phyloP scores from a whole-genome alignment of 2,113 vertebrate species.

The Podocnemis expansa region DNA sequence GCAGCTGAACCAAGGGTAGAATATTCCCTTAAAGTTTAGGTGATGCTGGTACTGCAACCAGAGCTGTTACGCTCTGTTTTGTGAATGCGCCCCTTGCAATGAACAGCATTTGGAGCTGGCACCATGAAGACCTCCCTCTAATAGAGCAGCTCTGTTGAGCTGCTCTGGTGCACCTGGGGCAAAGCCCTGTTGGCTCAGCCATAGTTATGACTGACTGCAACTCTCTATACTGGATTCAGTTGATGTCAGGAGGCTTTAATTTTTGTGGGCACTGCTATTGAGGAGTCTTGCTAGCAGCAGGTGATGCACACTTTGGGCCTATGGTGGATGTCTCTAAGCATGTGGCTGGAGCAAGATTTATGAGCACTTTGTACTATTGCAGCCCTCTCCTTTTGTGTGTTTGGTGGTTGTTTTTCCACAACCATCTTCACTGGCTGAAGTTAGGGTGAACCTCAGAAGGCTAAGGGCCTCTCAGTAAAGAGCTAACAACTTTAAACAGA shows the following conservation, averaged over 20 bases:
- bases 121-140: too few species aligned
- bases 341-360: background rate
- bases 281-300: background rate
- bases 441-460: background rate
- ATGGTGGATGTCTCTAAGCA: background rate
- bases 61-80: too few species aligned
- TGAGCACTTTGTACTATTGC: background rate
- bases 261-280: background rate
- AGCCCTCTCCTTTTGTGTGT: background rate
- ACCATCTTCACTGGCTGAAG: background rate
- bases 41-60: background rate
- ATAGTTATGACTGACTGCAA: too few species aligned
- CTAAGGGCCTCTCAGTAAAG: background rate
- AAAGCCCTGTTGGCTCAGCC: too few species aligned
- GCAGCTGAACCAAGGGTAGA: background rate
- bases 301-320: background rate
- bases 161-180: too few species aligned
- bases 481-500: conserved; percentile 1
- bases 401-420: background rate
- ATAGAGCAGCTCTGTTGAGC: too few species aligned
- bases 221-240: background rate
- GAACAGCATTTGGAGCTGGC: too few species aligned
- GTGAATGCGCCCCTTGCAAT: too few species aligned
- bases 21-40: background rate
- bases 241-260: background rate